Conservation (phyloP, 2,888 invertebrate genomes). For the Parapristionchus giblindavisi region DNA sequence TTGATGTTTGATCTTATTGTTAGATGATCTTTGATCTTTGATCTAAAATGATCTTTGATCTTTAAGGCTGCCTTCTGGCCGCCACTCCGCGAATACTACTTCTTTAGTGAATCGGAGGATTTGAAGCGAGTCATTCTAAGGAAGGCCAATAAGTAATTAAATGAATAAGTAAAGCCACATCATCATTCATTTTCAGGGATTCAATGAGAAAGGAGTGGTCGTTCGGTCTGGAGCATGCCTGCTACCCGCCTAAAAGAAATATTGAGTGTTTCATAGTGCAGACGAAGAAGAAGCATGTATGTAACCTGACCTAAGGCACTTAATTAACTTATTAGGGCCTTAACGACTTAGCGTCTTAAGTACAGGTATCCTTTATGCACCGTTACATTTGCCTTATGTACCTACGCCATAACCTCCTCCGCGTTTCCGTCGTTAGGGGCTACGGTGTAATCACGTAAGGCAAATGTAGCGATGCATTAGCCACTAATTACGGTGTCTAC, state of each 20-base stretch:
- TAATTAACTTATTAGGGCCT: too few relatives aligned
- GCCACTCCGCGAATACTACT: conserved; percentile 56
- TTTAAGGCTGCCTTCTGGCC: conserved; percentile 61
- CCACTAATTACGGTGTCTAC: too few relatives aligned
- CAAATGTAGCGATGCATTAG: too few relatives aligned
- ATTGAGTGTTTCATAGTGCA: conserved; percentile 13
- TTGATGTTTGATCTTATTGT: conserved; percentile 8
- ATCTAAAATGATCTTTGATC: background rate
- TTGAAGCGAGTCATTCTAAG: conserved; percentile 24
- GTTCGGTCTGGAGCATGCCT: conserved; percentile 41
- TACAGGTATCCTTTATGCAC: background rate
- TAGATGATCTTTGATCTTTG: too few relatives aligned
- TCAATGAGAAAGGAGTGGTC: conserved; percentile 33
- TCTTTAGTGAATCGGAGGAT: conserved; percentile 44
- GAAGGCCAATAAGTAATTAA: conserved; percentile 25
- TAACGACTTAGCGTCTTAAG: too few relatives aligned
- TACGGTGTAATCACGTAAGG: too few relatives aligned
- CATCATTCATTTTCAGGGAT: background rate
- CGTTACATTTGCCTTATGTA: background rate
- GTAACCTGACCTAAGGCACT: background rate
- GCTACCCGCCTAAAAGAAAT: background rate
- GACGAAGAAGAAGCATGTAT: conserved; percentile 2
- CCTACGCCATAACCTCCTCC: background rate
- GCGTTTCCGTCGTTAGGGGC: too few relatives aligned
- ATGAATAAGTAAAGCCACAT: too few relatives aligned